These are phyloP conservation scores for Agelastica alni DNA, from an alignment of 2,888 invertebrate species.

Conservation along the genomic window DNA sequence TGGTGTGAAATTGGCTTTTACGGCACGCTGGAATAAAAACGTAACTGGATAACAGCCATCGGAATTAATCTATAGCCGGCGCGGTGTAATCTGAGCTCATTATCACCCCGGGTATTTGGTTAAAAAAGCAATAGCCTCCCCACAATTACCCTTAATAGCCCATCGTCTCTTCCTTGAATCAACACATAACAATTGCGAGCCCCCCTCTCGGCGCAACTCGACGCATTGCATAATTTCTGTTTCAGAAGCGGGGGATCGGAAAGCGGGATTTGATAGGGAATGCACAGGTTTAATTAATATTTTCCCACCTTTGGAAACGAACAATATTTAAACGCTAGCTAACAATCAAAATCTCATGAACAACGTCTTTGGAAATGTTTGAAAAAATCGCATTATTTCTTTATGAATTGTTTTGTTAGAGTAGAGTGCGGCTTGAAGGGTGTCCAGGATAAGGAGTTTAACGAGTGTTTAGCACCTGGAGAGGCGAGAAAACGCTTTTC, in stretches of 20 bases:
- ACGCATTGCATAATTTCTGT: constrained; percentile 38
- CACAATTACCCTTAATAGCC: constrained; percentile 56
- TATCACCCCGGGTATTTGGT: constrained; percentile 58
- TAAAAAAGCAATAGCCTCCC: constrained; percentile 58
- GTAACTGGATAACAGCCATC: constrained; percentile 31
- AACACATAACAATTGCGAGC: constrained; percentile 55
- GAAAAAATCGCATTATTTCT: too few relatives aligned
- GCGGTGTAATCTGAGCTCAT: constrained; percentile 53
- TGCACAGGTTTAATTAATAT: constrained; percentile 18
- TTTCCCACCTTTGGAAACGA: too few relatives aligned
- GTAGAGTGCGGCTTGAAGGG: too few relatives aligned
- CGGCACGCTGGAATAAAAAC: constrained; percentile 12
- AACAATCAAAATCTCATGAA: too few relatives aligned
- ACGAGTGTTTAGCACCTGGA: constrained; percentile 35
- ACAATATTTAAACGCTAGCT: too few relatives aligned
- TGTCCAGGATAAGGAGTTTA: too few relatives aligned
- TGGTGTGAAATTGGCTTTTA: constrained; percentile 7
- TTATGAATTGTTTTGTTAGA: too few relatives aligned
- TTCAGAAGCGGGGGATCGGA: constrained; percentile 20
- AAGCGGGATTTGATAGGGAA: constrained; percentile 21
- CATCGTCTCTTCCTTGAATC: constrained; percentile 56
- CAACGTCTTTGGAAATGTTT: too few relatives aligned
- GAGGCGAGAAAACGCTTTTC: constrained; percentile 40
- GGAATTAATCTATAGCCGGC: constrained; percentile 55
- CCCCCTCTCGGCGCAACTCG: constrained; percentile 37